Evolutionary conservation across 2,113 vertebrate genomes (phyloP), one percentile per base, ranked within the genome.

Genomic region (Oreotrochilus melanogaster): DNA sequence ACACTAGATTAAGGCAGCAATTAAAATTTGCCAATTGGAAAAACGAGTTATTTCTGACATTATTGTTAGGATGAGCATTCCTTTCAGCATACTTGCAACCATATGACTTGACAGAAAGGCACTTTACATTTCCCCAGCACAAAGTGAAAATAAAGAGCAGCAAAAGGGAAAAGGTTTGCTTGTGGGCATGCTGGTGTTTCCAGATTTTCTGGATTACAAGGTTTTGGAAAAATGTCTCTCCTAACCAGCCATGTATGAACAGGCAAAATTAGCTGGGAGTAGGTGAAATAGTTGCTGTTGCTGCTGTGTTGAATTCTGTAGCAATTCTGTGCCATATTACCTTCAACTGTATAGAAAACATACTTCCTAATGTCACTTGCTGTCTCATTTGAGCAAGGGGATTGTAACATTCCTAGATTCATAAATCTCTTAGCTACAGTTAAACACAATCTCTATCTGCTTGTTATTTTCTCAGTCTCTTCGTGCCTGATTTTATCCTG

Each of bases 171-270:
- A 69, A 39, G 23, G 53, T 18, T 76, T 88, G 42, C 47, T 89
- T 80, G 74, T 47, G 54, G 56, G 33, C 42, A 92, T 91, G 33
- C 31, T 75, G 81, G 85, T 84, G 66, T 86, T 93, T 95, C 79
- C 30, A 89, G 60, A 83, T 66, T 39, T 37, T 45, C 78, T 94
- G 47, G 35, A 76, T 65, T 66, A 58, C 15, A 5, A 51, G 37
- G 35, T 60, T 86, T 84, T 18, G 39, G 45, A 70, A 89, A 39
- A 95, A 62, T 8, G 4, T 42, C 12, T 50, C 19, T 88, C 33
- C 48, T 54, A 84, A 35, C 14, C 42, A 31, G 23, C 69, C 58
- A 50, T 9, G 11, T 56, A n/a, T 12, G 35, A 81, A 43, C 0
- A 4, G 45, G 56, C 18, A 33, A 66, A 78, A 39, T 65, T 75